Percentiles rank a stretch among this genome's conserved stretches.
Evolutionary conservation across 2,888 invertebrate genomes (phyloP).

Genomic region (Drosophila sordidapex): DNA sequence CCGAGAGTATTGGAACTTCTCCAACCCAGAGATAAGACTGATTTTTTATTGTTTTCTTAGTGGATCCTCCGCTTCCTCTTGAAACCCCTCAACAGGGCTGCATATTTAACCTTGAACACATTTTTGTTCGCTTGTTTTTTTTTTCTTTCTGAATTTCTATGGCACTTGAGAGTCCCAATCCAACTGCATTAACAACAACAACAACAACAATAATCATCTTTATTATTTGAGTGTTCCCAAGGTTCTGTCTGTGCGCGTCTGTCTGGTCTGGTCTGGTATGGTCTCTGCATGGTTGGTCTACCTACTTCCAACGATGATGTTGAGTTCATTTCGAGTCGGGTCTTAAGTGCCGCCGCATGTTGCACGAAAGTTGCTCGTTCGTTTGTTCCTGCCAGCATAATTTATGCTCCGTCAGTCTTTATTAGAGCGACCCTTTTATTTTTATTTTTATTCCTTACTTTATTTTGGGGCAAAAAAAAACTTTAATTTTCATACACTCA

Average conservation of each 20-base stretch:
- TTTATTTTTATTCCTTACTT: constrained; percentile 14
- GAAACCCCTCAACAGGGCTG: not conserved
- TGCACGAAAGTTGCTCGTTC: not conserved
- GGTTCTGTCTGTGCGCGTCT: constrained; percentile 47
- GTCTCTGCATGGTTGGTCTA: constrained; percentile 21
- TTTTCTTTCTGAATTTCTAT: constrained; percentile 16
- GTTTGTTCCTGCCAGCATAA: constrained; percentile 60
- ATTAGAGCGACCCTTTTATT: constrained; percentile 43
- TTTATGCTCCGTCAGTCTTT: constrained; percentile 57
- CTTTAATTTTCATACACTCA: constrained; percentile 39
- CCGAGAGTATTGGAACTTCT: not conserved
- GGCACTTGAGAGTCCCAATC: constrained; percentile 32
- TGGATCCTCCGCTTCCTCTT: not conserved
- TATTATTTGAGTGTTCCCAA: constrained; percentile 42
- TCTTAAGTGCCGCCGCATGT: constrained; percentile 40
- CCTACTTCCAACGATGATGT: constrained; percentile 48
- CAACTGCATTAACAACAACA: constrained; percentile 4
- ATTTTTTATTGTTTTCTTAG: not conserved
- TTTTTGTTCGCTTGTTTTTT: constrained; percentile 8
- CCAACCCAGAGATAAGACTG: not conserved
- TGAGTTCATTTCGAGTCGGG: not conserved
- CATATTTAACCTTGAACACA: constrained; percentile 28
- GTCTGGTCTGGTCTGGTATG: constrained; percentile 12
- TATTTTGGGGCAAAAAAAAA: constrained; percentile 24
- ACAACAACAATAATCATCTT: constrained; percentile 10